These are phyloP conservation scores for Catostylus mosaicus DNA, from an alignment of 30 jellyfish, hydroid and myxozoan genomes.

Conservation along the genomic window DNA sequence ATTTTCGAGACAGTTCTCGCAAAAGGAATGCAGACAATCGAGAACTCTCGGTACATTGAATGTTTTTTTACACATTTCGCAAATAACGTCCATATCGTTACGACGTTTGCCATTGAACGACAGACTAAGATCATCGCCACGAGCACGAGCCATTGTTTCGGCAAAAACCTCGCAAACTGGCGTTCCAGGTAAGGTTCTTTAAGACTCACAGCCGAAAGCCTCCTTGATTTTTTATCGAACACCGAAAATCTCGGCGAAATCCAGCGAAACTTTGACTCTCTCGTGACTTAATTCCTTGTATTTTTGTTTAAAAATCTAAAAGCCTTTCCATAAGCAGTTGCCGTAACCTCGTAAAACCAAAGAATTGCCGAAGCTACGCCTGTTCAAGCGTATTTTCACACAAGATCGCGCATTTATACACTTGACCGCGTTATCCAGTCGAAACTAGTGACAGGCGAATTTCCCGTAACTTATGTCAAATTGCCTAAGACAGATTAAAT, in stretches of 20 bases:
- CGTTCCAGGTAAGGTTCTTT: too few species aligned
- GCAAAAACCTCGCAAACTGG: too few species aligned
- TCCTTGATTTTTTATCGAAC: too few species aligned
- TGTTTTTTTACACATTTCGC: conserved; percentile 73
- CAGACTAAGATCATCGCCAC: conserved; percentile 50
- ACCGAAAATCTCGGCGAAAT: too few species aligned
- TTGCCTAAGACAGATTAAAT: conserved; percentile 1
- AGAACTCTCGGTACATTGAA: conserved; percentile 84
- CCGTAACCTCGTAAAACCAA: not conserved
- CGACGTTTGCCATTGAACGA: conserved; percentile 57
- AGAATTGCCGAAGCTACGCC: conserved; percentile 7
- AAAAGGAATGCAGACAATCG: conserved; percentile 89
- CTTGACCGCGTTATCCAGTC: conserved; percentile 33
- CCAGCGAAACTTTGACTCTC: too few species aligned
- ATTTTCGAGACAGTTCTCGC: conserved; percentile 90
- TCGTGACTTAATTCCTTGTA: too few species aligned
- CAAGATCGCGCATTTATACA: conserved; percentile 22
- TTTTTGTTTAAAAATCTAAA: not conserved
- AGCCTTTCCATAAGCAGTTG: not conserved
- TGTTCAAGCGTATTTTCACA: conserved; percentile 34
- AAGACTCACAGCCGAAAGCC: too few species aligned
- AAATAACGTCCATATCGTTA: conserved; percentile 76
- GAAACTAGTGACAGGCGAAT: conserved; percentile 18
- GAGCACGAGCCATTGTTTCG: conserved; percentile 54
- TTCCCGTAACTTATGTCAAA: conserved; percentile 27